Percentiles rank a stretch among this genome's conserved stretches.
Conservation (phyloP, 2,113 vertebrate species). For the Myiopsitta monachus region DNA sequence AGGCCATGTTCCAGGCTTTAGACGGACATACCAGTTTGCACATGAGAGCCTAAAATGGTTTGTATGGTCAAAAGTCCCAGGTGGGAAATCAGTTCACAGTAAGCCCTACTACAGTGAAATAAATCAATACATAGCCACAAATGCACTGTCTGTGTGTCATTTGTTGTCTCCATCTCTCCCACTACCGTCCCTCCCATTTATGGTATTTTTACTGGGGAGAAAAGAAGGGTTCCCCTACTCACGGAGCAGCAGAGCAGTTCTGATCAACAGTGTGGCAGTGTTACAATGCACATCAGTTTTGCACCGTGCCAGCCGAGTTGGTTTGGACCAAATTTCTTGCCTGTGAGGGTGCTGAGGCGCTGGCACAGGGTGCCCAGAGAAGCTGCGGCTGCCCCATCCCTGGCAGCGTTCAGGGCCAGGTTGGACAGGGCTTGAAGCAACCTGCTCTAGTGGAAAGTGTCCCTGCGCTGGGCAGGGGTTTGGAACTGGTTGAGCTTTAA, state of each 20-base stretch:
- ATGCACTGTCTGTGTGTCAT: background rate
- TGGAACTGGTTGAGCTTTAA: background rate
- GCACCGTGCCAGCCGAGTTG: background rate
- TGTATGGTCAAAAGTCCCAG: background rate
- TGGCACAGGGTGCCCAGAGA: no score
- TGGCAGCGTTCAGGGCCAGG: background rate
- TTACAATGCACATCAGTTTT: rapidly evolving
- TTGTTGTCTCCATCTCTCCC: background rate
- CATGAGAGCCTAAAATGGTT: background rate
- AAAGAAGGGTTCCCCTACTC: background rate
- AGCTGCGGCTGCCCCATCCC: background rate
- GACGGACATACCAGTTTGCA: rapidly evolving
- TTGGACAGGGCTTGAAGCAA: background rate
- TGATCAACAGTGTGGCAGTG: background rate
- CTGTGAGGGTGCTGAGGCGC: background rate
- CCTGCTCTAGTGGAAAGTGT: background rate
- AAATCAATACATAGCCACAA: background rate
- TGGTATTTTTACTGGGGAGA: background rate
- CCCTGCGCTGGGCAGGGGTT: background rate
- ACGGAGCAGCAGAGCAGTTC: background rate
- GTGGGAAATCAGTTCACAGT: background rate
- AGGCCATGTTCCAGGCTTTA: rapidly evolving
- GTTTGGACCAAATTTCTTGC: background rate
- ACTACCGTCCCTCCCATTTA: background rate
- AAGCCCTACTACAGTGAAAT: background rate